phyloP scores from a whole-genome alignment of 1,140 invertebrate species.

The Caenorhabditis elegans region DNA sequence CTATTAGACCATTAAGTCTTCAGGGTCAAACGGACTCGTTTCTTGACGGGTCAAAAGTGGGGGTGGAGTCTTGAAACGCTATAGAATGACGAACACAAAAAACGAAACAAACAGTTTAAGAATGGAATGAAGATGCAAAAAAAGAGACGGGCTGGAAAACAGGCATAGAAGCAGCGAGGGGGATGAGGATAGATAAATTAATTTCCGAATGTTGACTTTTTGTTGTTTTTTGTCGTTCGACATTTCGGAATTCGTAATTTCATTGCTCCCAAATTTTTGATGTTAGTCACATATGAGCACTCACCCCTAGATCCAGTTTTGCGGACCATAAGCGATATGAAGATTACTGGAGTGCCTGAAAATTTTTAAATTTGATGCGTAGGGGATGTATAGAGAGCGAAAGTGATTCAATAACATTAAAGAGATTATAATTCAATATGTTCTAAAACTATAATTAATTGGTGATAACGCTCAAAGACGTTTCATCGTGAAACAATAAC shows the following conservation, averaged over 20 bases:
- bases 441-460: too few relatives aligned
- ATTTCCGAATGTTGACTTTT: constrained; percentile 4
- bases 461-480: too few relatives aligned
- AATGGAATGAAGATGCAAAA: background rate
- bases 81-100: background rate
- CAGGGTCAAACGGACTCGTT: constrained; percentile 18
- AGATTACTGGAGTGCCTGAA: background rate
- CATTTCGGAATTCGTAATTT: background rate
- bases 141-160: background rate
- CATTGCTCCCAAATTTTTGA: background rate
- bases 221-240: background rate
- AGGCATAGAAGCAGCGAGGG: background rate
- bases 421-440: too few relatives aligned
- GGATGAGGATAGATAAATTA: constrained; percentile 5
- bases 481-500: too few relatives aligned
- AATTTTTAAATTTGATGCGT: background rate
- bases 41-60: constrained; percentile 7
- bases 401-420: too few relatives aligned
- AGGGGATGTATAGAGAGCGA: too few relatives aligned
- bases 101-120: background rate
- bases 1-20: constrained; percentile 33
- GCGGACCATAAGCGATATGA: constrained; percentile 30
- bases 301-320: constrained; percentile 23
- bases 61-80: background rate
- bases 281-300: too few relatives aligned